Base-by-base conservation (phyloP, 1,140 invertebrate genomes). In the Drosophila truncata region DNA sequence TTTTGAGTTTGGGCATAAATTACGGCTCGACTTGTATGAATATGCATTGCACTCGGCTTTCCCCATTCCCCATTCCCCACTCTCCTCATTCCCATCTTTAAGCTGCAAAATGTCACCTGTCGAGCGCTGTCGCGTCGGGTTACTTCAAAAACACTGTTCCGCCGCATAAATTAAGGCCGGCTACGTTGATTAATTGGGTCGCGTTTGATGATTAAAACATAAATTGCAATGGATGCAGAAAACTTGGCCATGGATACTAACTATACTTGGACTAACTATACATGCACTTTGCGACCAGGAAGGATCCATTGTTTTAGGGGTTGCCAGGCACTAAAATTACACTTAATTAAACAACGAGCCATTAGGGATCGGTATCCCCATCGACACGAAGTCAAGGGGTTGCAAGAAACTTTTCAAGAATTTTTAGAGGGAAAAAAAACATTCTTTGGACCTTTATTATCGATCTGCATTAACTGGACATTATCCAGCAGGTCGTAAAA, bases 131-230 rank as follows among this genome's bases (percentile, higher is more conserved):
- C 64, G 39, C 31, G 44, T 54, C 39, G 58, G 66, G 66, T 62
- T 65, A 78, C 78, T 66, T 84, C 77, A 80, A 90, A 54, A 84
- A 81, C 78, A 81, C 47, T 75, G 84, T 85, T 88, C 85, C 78
- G 81, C 81, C 78, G 85, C 85, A 88, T 88, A 88, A 85, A 90
- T 88, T 85, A 85, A 58, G 59, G 62, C 50, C 62, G 65, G 64
- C 66, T 47, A 84, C 58, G 67, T 84, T 87, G 84, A 87, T 87
- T 87, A 88, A 88, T 88, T 87, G 84, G 80, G 60, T 84, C 73
- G 69, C 78, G 61, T 87, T 87, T 88, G 85, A 87, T 87, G 84
- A 87, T 87, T 87, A 87, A 87, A 87, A 87, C 84, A 87, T 87
- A 87, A 87, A 87, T 87, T 87, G 80, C 84, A 88, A 62, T 78